These are phyloP conservation scores for Tragelaphus eurycerus DNA, from an alignment of 2,797 vertebrate species.

Conservation along the genomic window DNA sequence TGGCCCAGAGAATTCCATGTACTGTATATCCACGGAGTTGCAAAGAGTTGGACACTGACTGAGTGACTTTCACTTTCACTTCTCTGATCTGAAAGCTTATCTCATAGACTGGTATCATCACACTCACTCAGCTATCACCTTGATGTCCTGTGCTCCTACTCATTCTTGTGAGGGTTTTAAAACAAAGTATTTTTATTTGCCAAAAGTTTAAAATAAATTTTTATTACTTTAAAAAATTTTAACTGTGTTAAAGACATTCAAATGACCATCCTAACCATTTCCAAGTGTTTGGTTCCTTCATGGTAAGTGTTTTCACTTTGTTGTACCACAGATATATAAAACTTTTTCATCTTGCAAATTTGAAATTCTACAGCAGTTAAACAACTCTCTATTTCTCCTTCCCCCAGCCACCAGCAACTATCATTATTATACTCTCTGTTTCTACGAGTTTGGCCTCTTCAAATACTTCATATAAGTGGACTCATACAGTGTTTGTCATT, in stretches of 20 bases:
- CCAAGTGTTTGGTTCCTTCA: not conserved
- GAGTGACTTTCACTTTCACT: not conserved
- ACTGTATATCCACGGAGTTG: not conserved
- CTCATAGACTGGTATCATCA: not conserved
- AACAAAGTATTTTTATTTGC: not conserved
- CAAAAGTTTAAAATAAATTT: not conserved
- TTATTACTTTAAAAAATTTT: not conserved
- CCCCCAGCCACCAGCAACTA: not conserved
- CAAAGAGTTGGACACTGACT: not conserved
- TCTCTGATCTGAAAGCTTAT: not conserved
- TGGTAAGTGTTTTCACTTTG: not conserved
- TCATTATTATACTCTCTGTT: not conserved
- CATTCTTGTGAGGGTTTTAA: not conserved
- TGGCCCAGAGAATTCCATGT: not conserved
- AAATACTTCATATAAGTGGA: not conserved
- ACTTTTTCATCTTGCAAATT: not conserved
- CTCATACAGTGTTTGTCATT: not conserved
- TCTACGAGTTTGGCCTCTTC: not conserved
- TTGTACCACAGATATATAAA: not conserved
- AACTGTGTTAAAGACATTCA: not conserved
- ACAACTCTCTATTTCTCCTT: no score
- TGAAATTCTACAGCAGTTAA: not conserved
- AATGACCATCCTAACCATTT: not conserved
- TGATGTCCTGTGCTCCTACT: not conserved
- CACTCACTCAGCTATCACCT: not conserved